Base-by-base conservation (phyloP, 2,113 vertebrate species). In the cat (Felis catus) region DNA sequence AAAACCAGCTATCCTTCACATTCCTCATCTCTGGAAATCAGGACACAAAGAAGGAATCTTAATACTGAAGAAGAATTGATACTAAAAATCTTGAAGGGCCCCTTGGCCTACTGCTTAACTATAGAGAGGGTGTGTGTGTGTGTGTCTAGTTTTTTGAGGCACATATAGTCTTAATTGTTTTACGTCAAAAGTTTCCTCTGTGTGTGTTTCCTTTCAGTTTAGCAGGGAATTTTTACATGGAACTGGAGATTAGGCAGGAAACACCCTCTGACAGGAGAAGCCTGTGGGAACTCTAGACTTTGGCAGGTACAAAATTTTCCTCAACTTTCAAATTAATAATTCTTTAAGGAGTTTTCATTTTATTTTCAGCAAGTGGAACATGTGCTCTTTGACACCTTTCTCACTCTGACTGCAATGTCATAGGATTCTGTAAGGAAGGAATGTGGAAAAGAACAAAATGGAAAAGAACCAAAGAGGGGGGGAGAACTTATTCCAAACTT, bases 361-460 rank as follows among this genome's bases (percentile, higher is more conserved):
- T 61, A 41, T 76, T 71, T 85, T 81, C 11, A 93, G 29, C 27
- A 85, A 58, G 21, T 68, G 63, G 63, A 96, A 65, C 83, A 41
- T 53, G 39, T 80, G n/a, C 39, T 73, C 79, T 90, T 87, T 39
- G 74, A 39, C 55, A 71, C 41, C 66, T 31, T 81, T 76, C 63
- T 90, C 74, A 27, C 29, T 48, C 29, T 45, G 58, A 66, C 51
- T 87, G 27, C 27, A 71, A 1, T 93, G 53, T 80, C 29, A 55
- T 36, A 73, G 29, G 89, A 53, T 91, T 82, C 33, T 70, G 16
- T 65, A 90, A 84, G 36, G 81, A 68, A 96, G 76, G 66, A 91
- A 66, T 51, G 27, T 63, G 68, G 89, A 80, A 95, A 94, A 97
- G 53, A 93, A 76, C 29, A 91, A 78, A 85, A 25, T 91, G 41